Conservation (phyloP, 2,888 invertebrate species). For the Oxycera nigricornis region DNA sequence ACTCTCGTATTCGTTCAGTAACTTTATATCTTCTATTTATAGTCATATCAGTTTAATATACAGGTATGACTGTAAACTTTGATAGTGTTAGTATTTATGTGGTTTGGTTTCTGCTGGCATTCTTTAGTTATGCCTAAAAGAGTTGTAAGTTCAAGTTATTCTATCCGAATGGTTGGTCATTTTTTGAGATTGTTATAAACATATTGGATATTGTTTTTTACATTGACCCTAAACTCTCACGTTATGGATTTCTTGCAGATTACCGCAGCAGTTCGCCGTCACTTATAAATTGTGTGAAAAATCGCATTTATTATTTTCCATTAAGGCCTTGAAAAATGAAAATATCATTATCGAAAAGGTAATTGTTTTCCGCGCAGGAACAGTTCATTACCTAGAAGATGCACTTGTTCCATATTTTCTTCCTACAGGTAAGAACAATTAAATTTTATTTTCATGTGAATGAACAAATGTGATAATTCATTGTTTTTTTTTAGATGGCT, state of each 20-base stretch:
- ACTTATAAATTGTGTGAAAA: constrained; percentile 55
- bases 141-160: too few relatives aligned
- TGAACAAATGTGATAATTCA: not conserved
- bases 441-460: not conserved
- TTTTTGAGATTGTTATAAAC: too few relatives aligned
- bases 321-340: constrained; percentile 49
- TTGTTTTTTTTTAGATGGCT: constrained; percentile 44
- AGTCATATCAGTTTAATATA: too few relatives aligned
- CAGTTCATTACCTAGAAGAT: constrained; percentile 55
- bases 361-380: constrained; percentile 55
- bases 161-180: too few relatives aligned
- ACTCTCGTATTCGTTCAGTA: too few relatives aligned
- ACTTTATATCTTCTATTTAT: too few relatives aligned
- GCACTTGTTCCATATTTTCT: constrained; percentile 51
- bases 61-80: too few relatives aligned
- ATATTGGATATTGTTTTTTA: too few relatives aligned
- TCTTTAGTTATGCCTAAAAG: too few relatives aligned
- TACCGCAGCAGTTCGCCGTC: constrained; percentile 40
- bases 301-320: constrained; percentile 57
- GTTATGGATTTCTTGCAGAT: constrained; percentile 8
- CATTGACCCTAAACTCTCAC: too few relatives aligned
- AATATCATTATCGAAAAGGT: constrained; percentile 56
- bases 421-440: not conserved
- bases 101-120: too few relatives aligned
- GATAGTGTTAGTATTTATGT: too few relatives aligned